These are phyloP conservation scores for Thyatira batis DNA, from an alignment of 2,888 invertebrate species.

Conservation along the genomic window DNA sequence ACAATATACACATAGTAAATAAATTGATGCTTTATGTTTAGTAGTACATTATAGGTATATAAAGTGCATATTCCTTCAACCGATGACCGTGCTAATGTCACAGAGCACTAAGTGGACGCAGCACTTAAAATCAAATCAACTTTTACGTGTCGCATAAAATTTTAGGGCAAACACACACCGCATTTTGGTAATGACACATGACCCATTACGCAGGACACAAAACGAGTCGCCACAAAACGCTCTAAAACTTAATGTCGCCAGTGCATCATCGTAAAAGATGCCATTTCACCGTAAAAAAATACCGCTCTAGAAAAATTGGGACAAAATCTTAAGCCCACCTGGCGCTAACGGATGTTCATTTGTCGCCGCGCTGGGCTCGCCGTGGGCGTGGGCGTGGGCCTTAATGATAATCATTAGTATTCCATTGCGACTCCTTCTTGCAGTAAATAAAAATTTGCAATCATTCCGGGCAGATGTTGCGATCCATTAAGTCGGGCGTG, in stretches of 20 bases:
- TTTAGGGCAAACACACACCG: background rate
- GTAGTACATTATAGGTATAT: too few relatives aligned
- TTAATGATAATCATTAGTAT: conserved; percentile 55
- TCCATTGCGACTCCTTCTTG: conserved; percentile 28
- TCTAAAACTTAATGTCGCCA: background rate
- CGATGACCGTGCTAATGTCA: background rate
- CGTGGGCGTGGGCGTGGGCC: conserved; percentile 3
- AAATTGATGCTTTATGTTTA: too few relatives aligned
- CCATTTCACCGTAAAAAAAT: background rate
- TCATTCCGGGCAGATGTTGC: conserved; percentile 50
- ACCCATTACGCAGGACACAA: background rate
- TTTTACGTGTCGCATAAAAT: background rate
- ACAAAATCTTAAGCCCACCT: conserved; percentile 6
- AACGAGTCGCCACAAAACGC: background rate
- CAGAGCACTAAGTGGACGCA: background rate
- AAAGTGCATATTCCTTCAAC: too few relatives aligned
- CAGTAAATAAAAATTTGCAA: conserved; percentile 60
- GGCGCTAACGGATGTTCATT: conserved; percentile 7
- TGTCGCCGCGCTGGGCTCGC: conserved; percentile 3
- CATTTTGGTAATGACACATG: background rate
- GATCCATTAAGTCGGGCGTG: conserved; percentile 45
- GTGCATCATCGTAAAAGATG: background rate
- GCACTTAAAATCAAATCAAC: background rate
- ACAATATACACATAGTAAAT: too few relatives aligned
- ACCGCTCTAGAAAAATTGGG: conserved; percentile 1